Conservation (phyloP, 2,797 vertebrate genomes). For the Anguilla obscura region DNA sequence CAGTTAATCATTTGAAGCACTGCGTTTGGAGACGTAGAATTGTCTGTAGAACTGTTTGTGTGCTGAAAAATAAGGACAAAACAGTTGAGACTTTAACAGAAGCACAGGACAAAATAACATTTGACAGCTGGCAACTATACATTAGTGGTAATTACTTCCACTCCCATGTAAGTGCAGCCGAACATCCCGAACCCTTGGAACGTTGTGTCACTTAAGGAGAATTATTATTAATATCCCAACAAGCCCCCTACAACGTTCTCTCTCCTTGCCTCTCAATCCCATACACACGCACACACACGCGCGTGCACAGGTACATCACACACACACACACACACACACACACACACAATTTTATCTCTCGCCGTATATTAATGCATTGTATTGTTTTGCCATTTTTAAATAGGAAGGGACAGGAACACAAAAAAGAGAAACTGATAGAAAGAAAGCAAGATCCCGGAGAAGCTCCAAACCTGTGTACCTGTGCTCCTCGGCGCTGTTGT, state of each 20-base stretch:
- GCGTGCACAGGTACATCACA: neutral
- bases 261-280: neutral
- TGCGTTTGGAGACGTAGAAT: neutral
- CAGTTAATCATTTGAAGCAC: neutral
- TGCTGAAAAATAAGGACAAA: conserved; percentile 37
- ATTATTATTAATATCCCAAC: neutral
- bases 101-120: conserved; percentile 21
- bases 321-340: neutral
- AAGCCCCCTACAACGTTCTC: neutral
- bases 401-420: neutral
- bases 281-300: neutral
- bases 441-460: too few species aligned
- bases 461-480: conserved; percentile 75
- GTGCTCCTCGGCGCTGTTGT: conserved; percentile 90
- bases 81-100: conserved; percentile 28
- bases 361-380: too few species aligned
- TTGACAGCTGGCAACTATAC: conserved; percentile 25
- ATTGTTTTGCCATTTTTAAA: neutral
- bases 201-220: neutral
- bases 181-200: neutral
- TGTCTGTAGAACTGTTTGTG: neutral
- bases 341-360: neutral
- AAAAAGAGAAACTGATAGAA: neutral
- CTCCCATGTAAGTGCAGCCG: neutral
- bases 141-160: neutral